Evolutionary conservation across 2,113 vertebrate species (phyloP), one percentile per base, ranked within the genome.

Genomic region (Procapra przewalskii): DNA sequence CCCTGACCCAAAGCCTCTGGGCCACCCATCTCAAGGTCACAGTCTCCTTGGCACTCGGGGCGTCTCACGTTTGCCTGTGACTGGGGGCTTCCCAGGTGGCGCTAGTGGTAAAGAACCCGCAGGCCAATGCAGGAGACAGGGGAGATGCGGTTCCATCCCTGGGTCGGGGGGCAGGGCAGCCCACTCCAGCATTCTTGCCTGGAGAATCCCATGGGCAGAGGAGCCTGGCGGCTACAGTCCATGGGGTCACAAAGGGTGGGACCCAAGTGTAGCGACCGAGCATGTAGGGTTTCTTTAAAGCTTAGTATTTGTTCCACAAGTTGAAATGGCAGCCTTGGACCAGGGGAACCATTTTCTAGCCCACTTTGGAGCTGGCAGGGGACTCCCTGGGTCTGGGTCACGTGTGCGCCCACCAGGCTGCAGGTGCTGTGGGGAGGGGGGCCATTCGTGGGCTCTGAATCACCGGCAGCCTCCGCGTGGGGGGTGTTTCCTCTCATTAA

Each of bases 391-490:
- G 6, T 23, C 67, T 10, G 55, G 71, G n/a, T 40, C 79, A 67
- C 55, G 50, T 59, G 93, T 75, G 2, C 40, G 48, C 71, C 11
- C 3, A 2, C 57, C 43, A 25, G 8, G 36, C 27, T 5, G 3
- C 36, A 13, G 54, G 85, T 31, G 5, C 17, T 2, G 14, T 3
- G 14, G 16, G 55, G 45, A 8, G 43, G 45, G 57, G 19, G n/a
- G 77, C 1, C 10, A 52, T 13, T 27, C 19, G 57, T 15, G 1
- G 6, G 75, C 55, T 52, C 96, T 90, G 96, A 93, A 1, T 93
- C 96, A 79, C 6, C 12, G 4, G 21, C 96, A 27, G 83, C 84
- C 94, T 86, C 57, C 5, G 90, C 84, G 55, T 88, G 90, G 92
- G 92, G 13, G 13, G 83, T 5, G 54, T 57, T 81, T 95, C 92